Evolutionary conservation across 2,888 invertebrate species (phyloP).

Genomic region (Plusia festucae): DNA sequence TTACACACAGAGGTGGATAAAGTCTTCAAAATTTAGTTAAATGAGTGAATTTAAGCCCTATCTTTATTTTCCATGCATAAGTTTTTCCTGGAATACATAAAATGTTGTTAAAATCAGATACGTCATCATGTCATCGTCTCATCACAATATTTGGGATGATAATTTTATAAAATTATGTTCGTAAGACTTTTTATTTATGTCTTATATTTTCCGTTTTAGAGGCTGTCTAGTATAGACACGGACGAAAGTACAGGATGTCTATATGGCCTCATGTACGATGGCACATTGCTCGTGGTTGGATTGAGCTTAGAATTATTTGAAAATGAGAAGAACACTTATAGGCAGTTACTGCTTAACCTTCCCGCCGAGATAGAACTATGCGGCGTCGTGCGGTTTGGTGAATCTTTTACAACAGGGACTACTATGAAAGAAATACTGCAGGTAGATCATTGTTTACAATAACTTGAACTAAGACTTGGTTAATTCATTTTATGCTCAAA

Average conservation of each 20-base stretch:
- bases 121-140: conserved; percentile 68
- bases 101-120: conserved; percentile 61
- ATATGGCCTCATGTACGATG: conserved; percentile 93
- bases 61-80: conserved; percentile 12
- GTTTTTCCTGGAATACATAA: neutral
- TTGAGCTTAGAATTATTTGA: conserved; percentile 91
- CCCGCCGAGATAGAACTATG: conserved; percentile 94
- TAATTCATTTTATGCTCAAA: neutral
- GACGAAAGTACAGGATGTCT: conserved; percentile 91
- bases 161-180: conserved; percentile 6
- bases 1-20: conserved; percentile 22
- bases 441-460: conserved; percentile 67
- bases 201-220: conserved; percentile 87
- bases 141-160: conserved; percentile 21
- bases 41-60: neutral
- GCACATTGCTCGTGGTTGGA: conserved; percentile 91
- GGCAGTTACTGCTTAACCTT: conserved; percentile 90
- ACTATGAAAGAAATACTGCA: conserved; percentile 90
- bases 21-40: neutral
- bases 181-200: conserved; percentile 10
- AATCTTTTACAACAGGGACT: conserved; percentile 89
- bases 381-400: conserved; percentile 92
- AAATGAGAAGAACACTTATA: conserved; percentile 85
- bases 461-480: neutral
- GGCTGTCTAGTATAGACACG: conserved; percentile 90